These are phyloP conservation scores for Pseudomyrmex flavicornis DNA, from an alignment of 1,140 invertebrate genomes.

Conservation along the genomic window DNA sequence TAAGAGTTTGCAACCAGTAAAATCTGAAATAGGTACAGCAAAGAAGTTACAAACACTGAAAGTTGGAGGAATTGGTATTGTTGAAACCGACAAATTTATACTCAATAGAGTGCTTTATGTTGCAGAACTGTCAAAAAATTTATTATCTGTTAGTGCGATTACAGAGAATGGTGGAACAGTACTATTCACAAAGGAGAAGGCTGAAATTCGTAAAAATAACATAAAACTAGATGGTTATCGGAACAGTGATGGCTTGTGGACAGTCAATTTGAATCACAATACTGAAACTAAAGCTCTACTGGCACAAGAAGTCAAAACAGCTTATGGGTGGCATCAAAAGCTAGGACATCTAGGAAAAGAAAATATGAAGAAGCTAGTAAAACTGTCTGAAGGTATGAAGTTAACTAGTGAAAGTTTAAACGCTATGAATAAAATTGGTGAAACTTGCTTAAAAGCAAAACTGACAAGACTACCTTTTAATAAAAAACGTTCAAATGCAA, in stretches of 20 bases:
- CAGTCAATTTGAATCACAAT: not conserved
- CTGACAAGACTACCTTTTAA: not conserved
- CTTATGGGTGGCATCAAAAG: not conserved
- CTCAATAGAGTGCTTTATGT: conserved; percentile 4
- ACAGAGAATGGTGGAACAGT: not conserved
- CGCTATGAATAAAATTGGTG: not conserved
- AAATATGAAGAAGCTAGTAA: not conserved
- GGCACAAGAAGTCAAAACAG: not conserved
- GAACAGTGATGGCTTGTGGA: not conserved
- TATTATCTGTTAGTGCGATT: not conserved
- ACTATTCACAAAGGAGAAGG: not conserved
- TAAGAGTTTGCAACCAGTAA: too few species aligned
- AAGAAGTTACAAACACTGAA: too few species aligned
- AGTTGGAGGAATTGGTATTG: too few species aligned
- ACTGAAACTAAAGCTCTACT: not conserved
- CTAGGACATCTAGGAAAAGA: not conserved
- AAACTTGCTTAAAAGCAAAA: not conserved
- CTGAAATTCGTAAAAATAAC: not conserved
- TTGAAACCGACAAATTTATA: not conserved
- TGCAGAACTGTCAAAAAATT: conserved; percentile 12
- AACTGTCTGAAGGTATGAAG: not conserved
- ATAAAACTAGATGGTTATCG: too few species aligned
- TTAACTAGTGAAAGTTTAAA: not conserved
- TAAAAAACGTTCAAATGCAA: too few species aligned
- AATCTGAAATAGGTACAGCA: too few species aligned